These are phyloP conservation scores for Prunella strophiata DNA, from an alignment of 2,797 vertebrate genomes.

Conservation along the genomic window DNA sequence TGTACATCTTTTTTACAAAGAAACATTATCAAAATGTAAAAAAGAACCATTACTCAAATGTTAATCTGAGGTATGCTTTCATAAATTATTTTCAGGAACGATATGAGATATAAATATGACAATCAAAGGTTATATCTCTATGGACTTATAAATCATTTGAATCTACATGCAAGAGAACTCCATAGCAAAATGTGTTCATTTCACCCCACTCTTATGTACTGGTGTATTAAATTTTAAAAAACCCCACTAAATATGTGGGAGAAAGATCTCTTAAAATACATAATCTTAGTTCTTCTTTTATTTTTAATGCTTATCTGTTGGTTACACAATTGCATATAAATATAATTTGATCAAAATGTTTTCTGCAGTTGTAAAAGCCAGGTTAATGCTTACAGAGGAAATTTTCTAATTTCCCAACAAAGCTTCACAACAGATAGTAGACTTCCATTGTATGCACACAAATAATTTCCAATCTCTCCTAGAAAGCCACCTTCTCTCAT, in stretches of 20 bases:
- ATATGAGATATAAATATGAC: neutral
- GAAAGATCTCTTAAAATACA: neutral
- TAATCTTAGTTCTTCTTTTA: neutral
- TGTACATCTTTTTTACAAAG: accelerated
- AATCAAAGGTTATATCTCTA: neutral
- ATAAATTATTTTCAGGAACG: neutral
- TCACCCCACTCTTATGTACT: neutral
- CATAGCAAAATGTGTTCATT: neutral
- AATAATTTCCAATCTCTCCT: neutral
- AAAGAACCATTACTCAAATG: neutral
- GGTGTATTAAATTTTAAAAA: neutral
- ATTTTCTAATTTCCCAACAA: neutral
- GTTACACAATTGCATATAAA: neutral
- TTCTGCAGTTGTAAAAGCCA: neutral
- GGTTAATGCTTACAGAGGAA: neutral
- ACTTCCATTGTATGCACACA: neutral
- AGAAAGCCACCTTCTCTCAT: neutral
- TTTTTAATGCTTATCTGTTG: neutral
- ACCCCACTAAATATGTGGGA: neutral
- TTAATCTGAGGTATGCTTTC: neutral
- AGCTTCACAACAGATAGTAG: neutral
- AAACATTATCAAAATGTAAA: neutral
- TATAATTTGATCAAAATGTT: neutral
- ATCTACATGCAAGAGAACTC: neutral
- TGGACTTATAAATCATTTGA: neutral